These are phyloP conservation scores for Pteronotus mesoamericanus DNA, from an alignment of 2,797 vertebrate genomes.

Conservation along the genomic window DNA sequence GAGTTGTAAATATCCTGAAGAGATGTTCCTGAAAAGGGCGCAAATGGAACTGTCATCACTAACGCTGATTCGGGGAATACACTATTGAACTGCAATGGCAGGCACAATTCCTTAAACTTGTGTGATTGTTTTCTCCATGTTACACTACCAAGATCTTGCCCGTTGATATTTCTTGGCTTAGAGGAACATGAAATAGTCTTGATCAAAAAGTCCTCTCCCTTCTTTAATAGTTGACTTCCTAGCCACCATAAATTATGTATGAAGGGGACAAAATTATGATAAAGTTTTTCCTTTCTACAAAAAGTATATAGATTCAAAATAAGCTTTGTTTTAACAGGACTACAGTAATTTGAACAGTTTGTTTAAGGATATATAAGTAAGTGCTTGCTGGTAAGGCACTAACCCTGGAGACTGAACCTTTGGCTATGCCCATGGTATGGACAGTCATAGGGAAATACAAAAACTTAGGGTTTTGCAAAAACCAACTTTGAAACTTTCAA, in stretches of 20 bases:
- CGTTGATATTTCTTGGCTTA: background rate
- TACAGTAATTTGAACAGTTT: background rate
- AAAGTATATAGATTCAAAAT: background rate
- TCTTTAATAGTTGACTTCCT: background rate
- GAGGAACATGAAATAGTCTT: background rate
- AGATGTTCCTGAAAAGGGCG: conserved; percentile 54
- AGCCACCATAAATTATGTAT: background rate
- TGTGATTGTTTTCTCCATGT: background rate
- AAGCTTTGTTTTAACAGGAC: background rate
- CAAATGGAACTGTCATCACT: background rate
- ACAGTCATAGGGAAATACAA: background rate
- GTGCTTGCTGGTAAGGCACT: background rate
- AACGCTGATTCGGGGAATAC: background rate
- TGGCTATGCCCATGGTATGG: no score
- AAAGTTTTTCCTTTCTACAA: background rate
- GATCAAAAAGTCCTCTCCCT: background rate
- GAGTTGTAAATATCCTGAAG: conserved; percentile 61
- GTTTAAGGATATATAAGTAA: background rate
- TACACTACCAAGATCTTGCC: background rate
- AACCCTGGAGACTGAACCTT: background rate
- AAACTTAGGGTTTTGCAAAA: background rate
- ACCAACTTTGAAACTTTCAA: background rate
- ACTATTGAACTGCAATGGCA: background rate
- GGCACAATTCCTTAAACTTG: background rate
- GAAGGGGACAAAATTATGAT: background rate